Conservation (phyloP, 2,113 vertebrate genomes). For the Rousettus leschenaultii region DNA sequence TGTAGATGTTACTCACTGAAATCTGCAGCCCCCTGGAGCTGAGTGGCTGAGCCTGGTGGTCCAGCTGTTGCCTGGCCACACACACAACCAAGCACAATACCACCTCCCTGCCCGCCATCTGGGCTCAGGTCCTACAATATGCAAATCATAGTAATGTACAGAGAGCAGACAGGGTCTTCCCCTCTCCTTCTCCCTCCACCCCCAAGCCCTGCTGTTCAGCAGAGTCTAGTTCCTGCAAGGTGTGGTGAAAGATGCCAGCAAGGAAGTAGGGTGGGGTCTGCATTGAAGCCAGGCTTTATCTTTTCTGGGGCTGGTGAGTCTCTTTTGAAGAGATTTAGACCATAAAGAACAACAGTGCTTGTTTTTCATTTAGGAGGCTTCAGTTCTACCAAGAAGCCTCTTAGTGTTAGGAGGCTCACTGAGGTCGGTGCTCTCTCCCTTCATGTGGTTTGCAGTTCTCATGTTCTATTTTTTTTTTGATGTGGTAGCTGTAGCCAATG, state of each 20-base stretch:
- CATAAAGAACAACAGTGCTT: not conserved
- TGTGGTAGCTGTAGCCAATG: constrained; percentile 66
- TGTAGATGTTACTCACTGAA: not conserved
- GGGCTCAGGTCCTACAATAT: not conserved
- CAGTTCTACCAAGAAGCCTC: constrained; percentile 14
- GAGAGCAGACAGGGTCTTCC: not conserved
- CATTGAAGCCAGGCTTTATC: not conserved
- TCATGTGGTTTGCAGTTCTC: constrained; percentile 64
- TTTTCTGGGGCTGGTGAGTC: not conserved
- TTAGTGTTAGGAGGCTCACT: not conserved
- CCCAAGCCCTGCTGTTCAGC: not conserved
- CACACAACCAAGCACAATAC: not conserved
- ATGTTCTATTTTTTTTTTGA: constrained; percentile 57
- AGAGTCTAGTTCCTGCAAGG: not conserved
- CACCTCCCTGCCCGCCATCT: not conserved
- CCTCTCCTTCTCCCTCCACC: not conserved
- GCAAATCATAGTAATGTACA: not conserved
- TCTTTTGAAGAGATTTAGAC: constrained; percentile 53
- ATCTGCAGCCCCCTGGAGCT: not conserved
- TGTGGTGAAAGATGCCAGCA: not conserved
- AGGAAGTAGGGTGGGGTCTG: not conserved
- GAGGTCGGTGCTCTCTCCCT: constrained; percentile 43
- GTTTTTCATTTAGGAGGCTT: constrained; percentile 49
- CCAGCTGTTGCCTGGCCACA: not conserved
- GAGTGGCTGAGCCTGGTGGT: not conserved